A percentile compares a stretch with the other conserved stretches of the same genome.
Conservation (phyloP, 2,888 invertebrate genomes). For the Drosophila meridiana region DNA sequence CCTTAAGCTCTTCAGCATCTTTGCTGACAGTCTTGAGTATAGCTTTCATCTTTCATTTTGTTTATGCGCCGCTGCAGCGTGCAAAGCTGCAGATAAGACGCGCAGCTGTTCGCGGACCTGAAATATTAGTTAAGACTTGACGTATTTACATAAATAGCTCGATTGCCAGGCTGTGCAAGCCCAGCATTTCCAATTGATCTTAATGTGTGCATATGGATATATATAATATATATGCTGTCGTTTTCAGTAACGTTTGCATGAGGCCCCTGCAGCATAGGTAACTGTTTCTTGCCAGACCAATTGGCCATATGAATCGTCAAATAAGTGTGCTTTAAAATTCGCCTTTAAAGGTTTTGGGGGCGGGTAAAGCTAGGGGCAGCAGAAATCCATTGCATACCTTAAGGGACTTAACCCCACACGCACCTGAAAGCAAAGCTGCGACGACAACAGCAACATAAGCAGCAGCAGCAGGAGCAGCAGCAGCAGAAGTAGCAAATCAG, state of each 20-base stretch:
- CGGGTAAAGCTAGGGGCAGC: constrained; percentile 12
- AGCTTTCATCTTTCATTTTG: constrained; percentile 27
- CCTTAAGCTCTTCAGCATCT: constrained; percentile 62
- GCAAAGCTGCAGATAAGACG: constrained; percentile 70
- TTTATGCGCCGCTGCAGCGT: constrained; percentile 53
- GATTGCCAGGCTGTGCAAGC: neutral
- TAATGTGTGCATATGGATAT: neutral
- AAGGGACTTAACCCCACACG: constrained; percentile 75
- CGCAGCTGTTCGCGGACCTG: constrained; percentile 34
- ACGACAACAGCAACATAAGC: constrained; percentile 58
- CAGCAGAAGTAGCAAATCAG: constrained; percentile 56
- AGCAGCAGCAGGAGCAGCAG: constrained; percentile 18
- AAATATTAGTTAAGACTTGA: constrained; percentile 16
- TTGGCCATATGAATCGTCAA: constrained; percentile 14
- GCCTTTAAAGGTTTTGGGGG: constrained; percentile 26
- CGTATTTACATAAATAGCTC: constrained; percentile 4
- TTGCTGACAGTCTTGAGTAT: constrained; percentile 27
- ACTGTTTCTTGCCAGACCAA: constrained; percentile 7
- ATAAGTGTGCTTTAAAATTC: constrained; percentile 42
- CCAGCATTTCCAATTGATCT: neutral
- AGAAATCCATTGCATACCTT: constrained; percentile 75
- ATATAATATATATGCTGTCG: neutral
- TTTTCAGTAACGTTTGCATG: neutral
- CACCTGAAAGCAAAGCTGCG: constrained; percentile 79
- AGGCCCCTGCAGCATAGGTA: neutral